These are phyloP conservation scores for Heloderma charlesbogerti DNA, from an alignment of 2,113 vertebrate genomes.

Conservation along the genomic window DNA sequence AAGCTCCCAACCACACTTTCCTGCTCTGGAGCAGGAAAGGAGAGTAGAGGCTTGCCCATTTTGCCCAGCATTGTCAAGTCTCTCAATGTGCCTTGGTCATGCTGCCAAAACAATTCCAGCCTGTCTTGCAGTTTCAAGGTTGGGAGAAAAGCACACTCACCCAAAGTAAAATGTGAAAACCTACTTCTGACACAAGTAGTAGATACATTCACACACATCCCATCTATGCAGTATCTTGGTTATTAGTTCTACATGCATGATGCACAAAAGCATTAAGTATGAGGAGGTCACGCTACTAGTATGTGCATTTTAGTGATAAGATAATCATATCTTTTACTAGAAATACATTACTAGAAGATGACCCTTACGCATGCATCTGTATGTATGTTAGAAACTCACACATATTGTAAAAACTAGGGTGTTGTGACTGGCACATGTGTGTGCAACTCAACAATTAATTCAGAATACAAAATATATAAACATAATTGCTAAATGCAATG, in stretches of 20 bases:
- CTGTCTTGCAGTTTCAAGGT: neutral
- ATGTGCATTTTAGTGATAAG: neutral
- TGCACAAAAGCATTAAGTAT: neutral
- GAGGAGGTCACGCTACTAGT: neutral
- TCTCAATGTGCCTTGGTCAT: neutral
- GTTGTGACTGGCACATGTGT: neutral
- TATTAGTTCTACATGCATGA: neutral
- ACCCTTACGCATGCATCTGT: neutral
- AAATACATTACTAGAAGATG: neutral
- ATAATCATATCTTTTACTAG: neutral
- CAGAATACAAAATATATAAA: neutral
- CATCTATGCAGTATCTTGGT: neutral
- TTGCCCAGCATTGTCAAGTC: neutral
- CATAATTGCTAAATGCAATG: neutral
- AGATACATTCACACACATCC: neutral
- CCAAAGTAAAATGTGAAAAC: neutral
- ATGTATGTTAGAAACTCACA: neutral
- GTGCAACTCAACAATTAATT: neutral
- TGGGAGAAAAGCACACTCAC: neutral
- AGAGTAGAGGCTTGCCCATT: neutral
- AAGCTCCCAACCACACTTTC: neutral
- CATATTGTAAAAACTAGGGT: neutral
- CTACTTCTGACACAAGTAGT: neutral
- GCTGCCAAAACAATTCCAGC: neutral
- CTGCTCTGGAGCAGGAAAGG: neutral